Base-by-base conservation (phyloP, 1,140 invertebrate species). In the Laupala kohalensis region DNA sequence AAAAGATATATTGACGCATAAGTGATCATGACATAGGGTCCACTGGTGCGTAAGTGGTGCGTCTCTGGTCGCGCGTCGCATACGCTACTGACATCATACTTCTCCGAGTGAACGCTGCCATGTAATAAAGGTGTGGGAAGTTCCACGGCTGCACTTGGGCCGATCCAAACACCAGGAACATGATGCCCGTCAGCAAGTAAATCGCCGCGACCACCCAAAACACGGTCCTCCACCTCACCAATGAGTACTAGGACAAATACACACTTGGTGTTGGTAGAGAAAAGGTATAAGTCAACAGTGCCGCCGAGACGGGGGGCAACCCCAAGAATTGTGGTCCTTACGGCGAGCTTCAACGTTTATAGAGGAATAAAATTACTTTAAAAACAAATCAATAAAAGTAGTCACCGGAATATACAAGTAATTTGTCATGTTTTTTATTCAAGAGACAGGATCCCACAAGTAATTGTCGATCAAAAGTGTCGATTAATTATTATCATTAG, bases 91-190 rank as follows among this genome's bases (percentile, higher is more conserved):
- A n/a, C n/a, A n/a, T n/a, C n/a, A n/a, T n/a, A n/a, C n/a, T n/a
- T n/a, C n/a, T n/a, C n/a, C n/a, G n/a, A n/a, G n/a, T n/a, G n/a
- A n/a, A n/a, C n/a, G n/a, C n/a, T 4, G 37, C 37, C 37, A 53
- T 53, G 9, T 13, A 13, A 19, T 13, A 53, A 13, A 53, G 19
- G 37, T 53, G 37, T 19, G 37, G 37, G 37, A 53, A 53, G 76
- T 90, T 90, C 88, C 88, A 90, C 4, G 83, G 79, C 77, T 90
- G 89, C 26, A 87, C 86, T 66, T 85, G 82, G 0, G 84, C 86
- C 0, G 87, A 88, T 15, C 88, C 88, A 63, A 90, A 88, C 2
- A 89, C 30, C 78, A 88, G 87, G 77, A 89, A 90, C 29, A 89
- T 81, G 15, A 89, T 13, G 2, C 88, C 89, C 4, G 90, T 86